Evolutionary conservation across 1,140 invertebrate species (phyloP), one percentile per base, ranked within the genome.

Genomic region (Rhyacophila brunnea): DNA sequence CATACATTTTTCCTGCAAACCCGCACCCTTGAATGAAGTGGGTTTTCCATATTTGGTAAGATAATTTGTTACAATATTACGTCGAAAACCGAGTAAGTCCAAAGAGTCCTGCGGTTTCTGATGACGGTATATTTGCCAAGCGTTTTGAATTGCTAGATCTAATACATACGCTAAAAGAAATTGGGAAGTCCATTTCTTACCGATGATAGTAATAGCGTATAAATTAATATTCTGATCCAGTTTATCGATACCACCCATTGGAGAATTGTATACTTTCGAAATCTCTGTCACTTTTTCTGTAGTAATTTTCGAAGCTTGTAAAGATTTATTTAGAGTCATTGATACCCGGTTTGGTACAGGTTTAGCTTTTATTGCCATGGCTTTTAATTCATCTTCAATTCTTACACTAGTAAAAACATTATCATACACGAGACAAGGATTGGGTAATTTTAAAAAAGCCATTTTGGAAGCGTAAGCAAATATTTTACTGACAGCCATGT

Each of bases 211-310:
- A 49, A 51, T 63, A 3, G 56, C 38, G 35, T 63, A 63, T 10
- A 63, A 46, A 43, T 60, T 60, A 23, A 63, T 59, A 40, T 63
- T 63, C 19, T 53, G 57, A 36, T 63, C 61, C 3, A 63, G 20
- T 36, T 58, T 58, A 42, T 63, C 61, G 15, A 63, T 53, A 20
- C 61, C 61, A 10, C 61, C 61, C 46, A 63, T 53, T n/a, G 61
- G 47, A 13, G 61, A 58, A 20, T 63, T 63, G 49, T 59, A 49
- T 11, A 59, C 49, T 38, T 59, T 59, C 6, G 57, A 47, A 42
- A 34, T 38, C 18, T 58, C 56, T 11, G 42, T 51, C 10, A 49
- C 23, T 17, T 19, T 32, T 1, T 57, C 55, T 2, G 40, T 1
- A 10, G 56, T 40, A 4, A 14, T 20, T 14, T 54, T 28, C 10